A percentile compares a stretch with the other conserved stretches of the same genome.
Conservation (phyloP, 2,113 vertebrate species). For the Myocastor coypus region DNA sequence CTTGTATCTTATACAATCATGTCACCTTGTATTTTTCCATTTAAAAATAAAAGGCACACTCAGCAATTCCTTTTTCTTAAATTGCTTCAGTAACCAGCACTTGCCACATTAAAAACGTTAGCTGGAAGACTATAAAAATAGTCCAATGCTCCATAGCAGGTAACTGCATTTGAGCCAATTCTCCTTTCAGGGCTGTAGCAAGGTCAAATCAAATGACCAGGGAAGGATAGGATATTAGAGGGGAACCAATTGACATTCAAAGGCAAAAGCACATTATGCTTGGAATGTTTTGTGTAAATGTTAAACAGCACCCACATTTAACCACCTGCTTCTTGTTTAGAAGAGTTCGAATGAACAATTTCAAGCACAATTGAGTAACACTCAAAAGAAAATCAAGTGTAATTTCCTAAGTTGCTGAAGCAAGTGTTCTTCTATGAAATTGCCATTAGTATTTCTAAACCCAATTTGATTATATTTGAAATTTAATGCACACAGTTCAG, state of each 20-base stretch:
- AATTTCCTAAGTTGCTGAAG: slow-evolving; percentile 82
- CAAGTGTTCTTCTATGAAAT: slow-evolving; percentile 74
- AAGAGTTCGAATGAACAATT: slow-evolving; percentile 80
- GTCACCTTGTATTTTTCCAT: slow-evolving; percentile 73
- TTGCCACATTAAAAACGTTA: slow-evolving; percentile 72
- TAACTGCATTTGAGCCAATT: slow-evolving; percentile 68
- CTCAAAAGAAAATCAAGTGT: slow-evolving; percentile 80
- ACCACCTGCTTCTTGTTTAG: slow-evolving; percentile 78
- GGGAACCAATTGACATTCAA: slow-evolving; percentile 52
- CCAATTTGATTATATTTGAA: slow-evolving; percentile 75
- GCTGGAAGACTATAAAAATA: slow-evolving; percentile 76
- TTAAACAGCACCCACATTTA: slow-evolving; percentile 68
- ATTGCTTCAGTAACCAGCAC: slow-evolving; percentile 74
- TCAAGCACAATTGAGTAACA: slow-evolving; percentile 81
- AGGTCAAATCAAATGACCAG: slow-evolving; percentile 64
- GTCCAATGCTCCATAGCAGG: slow-evolving; percentile 60
- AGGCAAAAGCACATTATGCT: slow-evolving; percentile 60
- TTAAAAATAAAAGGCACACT: slow-evolving; percentile 75
- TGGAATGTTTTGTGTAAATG: slow-evolving; percentile 70
- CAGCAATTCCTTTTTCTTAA: slow-evolving; percentile 74
- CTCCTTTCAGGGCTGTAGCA: slow-evolving; percentile 53
- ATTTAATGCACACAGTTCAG: slow-evolving; percentile 66
- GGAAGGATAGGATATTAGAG: slow-evolving; percentile 3
- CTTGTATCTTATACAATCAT: slow-evolving; percentile 28
- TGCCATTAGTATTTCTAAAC: slow-evolving; percentile 75